Conservation (phyloP, 1,140 invertebrate species). For the Planococcus citri region DNA sequence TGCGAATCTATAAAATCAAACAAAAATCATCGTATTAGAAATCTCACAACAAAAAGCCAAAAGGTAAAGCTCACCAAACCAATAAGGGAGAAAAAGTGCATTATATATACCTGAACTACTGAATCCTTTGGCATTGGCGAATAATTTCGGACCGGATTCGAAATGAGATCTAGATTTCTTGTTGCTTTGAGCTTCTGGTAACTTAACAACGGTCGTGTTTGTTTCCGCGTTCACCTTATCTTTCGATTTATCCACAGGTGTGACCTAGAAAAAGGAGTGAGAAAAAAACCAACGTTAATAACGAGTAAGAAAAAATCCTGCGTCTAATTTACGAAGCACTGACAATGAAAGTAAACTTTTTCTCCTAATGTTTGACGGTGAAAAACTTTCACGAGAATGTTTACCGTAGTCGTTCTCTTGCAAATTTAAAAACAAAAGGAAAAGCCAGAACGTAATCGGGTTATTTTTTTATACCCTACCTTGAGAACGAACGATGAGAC, state of each 20-base stretch:
- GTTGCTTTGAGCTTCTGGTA: not conserved
- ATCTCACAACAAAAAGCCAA: not conserved
- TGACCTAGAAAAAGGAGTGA: not conserved
- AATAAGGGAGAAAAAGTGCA: no score
- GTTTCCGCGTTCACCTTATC: not conserved
- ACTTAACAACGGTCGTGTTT: not conserved
- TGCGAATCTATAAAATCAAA: not conserved
- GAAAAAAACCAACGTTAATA: not conserved
- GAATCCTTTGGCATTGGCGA: not conserved
- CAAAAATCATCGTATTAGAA: not conserved
- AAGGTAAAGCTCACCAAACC: no score
- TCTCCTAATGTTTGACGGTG: no score
- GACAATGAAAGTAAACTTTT: no score
- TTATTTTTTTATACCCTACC: no score
- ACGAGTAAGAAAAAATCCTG: no score
- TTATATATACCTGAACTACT: not conserved
- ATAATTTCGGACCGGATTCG: not conserved
- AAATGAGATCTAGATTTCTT: not conserved
- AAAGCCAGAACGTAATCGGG: no score
- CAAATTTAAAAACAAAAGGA: no score
- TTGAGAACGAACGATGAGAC: no score
- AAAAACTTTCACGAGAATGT: no score
- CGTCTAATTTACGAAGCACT: no score
- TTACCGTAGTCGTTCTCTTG: no score
- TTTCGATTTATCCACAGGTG: not conserved